Conservation (phyloP, 2,113 vertebrate genomes). For the Genyomyrus donnyi region DNA sequence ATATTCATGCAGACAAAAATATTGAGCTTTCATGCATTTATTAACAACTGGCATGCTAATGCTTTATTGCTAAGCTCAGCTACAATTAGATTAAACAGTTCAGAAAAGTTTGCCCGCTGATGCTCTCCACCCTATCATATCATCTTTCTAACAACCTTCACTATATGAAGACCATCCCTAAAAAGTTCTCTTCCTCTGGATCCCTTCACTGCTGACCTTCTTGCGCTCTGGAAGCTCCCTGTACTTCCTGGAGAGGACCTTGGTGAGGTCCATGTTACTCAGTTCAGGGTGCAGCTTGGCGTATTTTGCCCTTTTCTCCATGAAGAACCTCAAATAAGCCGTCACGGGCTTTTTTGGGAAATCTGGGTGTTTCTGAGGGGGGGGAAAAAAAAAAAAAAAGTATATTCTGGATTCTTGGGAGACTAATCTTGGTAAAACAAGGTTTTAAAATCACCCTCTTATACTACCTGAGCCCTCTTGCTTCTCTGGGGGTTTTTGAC, state of each 20-base stretch:
- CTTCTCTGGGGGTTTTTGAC: constrained; percentile 96
- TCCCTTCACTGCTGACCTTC: constrained; percentile 66
- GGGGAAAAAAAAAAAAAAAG: neutral
- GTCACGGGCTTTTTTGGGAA: constrained; percentile 98
- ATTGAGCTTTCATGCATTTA: neutral
- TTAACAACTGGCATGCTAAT: neutral
- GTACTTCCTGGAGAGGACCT: constrained; percentile 97
- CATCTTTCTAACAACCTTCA: neutral
- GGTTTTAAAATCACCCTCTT: neutral
- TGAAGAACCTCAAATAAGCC: constrained; percentile 97
- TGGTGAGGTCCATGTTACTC: constrained; percentile 96
- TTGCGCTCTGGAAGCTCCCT: constrained; percentile 93
- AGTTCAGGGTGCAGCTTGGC: constrained; percentile 96
- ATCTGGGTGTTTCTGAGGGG: constrained; percentile 87
- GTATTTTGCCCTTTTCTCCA: constrained; percentile 97
- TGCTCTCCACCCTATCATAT: neutral
- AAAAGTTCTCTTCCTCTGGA: neutral
- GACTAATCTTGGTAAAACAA: neutral
- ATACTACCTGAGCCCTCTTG: constrained; percentile 88
- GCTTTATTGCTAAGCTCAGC: neutral
- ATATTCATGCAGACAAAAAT: neutral
- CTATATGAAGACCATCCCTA: neutral
- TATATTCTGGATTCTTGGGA: neutral
- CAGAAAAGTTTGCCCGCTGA: neutral
- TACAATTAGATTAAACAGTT: neutral